Conservation (phyloP, 2,113 vertebrate species). For the Mirza zaza region DNA sequence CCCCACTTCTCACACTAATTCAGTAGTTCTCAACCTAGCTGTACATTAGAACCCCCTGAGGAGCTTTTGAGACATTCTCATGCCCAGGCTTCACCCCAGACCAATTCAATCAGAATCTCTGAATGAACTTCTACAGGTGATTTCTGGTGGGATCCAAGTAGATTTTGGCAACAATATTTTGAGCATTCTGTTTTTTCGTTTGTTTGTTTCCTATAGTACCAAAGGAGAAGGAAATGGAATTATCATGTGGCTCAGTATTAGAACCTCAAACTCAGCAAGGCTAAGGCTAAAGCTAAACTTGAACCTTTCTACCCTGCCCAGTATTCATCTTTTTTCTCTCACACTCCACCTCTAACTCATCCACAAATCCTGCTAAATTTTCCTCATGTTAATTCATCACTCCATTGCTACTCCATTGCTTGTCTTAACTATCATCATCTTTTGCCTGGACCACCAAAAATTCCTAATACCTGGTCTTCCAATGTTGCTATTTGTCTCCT, state of each 20-base stretch:
- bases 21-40: background rate
- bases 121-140: background rate
- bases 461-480: background rate
- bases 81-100: fast-evolving
- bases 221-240: background rate
- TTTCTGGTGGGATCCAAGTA: background rate
- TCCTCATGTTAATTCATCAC: background rate
- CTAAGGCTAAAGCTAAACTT: background rate
- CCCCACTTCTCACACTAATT: background rate
- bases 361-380: background rate
- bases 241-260: background rate
- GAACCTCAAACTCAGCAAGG: background rate
- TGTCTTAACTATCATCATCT: background rate
- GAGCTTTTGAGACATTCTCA: background rate
- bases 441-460: background rate
- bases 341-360: background rate
- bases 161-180: background rate
- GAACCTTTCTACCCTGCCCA: background rate
- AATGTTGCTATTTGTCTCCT: background rate
- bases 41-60: background rate
- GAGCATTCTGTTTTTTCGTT: background rate
- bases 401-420: background rate
- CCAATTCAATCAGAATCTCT: background rate
- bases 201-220: background rate
- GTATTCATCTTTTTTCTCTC: background rate